Base-by-base conservation (phyloP, 2,797 vertebrate genomes). In the Nyctalus aviator region DNA sequence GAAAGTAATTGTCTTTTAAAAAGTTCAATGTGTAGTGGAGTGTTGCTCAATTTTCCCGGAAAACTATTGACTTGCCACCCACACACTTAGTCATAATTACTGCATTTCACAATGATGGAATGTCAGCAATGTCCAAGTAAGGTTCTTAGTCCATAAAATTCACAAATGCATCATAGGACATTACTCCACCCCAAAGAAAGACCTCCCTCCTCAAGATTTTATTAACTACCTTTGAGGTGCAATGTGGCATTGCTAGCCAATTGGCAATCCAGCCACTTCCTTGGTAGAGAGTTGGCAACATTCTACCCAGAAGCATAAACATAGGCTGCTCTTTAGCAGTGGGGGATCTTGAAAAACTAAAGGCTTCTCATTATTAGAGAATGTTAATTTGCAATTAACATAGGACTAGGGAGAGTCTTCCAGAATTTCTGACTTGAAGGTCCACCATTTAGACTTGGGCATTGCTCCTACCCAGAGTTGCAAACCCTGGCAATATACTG, bases 131-230 rank as follows among this genome's bases (percentile, higher is more conserved):
- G 87, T 88, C 35, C 79, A 76, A 48, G 75, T 96, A 73, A 95
- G 6, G 0, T 57, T 86, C 82, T 96, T 94, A 53, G 93, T 88
- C 90, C 48, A 94, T 66, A 82, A 97, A 96, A 97, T 93, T 69
- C 41, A 90, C 13, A 11, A 98, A 94, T n/a, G 72, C 44, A 95
- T 48, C 37, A 10, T 2, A 90, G 44, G 92, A 41, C 14, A 84
- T 27, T 85, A 53, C 21, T 97, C 78, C 77, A 83, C 48, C 78
- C 12, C 18, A 69, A 85, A 94, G 30, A 93, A 86, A 62, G 14
- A 53, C 50, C 32, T 84, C 27, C 82, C 7, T 25, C 14, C 57
- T 89, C n/a, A n/a, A 37, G 11, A 23, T 79, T 84, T 55, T 71
- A 66, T 84, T 77, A 78, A 88, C 69, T 90, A 79, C 44, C 35